Evolutionary conservation across 1,140 invertebrate genomes (phyloP), one percentile per base, ranked within the genome.

Genomic region (Pogonomyrmex barbatus): DNA sequence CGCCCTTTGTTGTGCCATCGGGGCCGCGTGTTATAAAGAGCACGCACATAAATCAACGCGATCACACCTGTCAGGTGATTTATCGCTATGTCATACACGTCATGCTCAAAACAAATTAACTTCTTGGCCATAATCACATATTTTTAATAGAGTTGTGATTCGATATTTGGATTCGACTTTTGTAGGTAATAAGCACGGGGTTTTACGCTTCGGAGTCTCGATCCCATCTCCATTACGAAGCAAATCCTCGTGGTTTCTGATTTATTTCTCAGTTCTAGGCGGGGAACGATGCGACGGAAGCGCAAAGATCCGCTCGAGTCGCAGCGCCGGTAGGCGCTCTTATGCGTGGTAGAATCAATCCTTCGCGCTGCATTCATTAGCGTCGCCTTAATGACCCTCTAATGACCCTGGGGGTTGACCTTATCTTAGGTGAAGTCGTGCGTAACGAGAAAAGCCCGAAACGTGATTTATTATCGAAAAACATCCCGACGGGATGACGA

Each of bases 381-480:
- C 87, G 63, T 52, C 65, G 58, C 68, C 84, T 91, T 91, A 91
- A 92, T 91, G 91, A 87, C 78, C 70, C 60, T 36, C 54, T 91
- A 91, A 92, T 91, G 89, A 91, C 88, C 76, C 33, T 30, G 54
- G 86, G 86, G 79, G 60, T 47, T 70, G 63, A 78, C 91, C 86
- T 89, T 88, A 90, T 89, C 87, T 85, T 58, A 36, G 60, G 52
- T 56, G 81, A 76, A 85, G 65, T 84, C 65, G 62, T 65, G 62
- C 58, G 81, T 77, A 76, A 79, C 79, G 77, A 88, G 87, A 82
- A 90, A 84, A 89, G 67, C 71, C 81, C 68, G 87, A 89, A 89
- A 88, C 87, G 91, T 92, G 89, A 92, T 91, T 92, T 92, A 91
- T 92, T 90, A 90, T 89, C 87, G 75, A 78, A 85, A 85, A 87